These are phyloP conservation scores for Acleris emargana DNA, from an alignment of 2,888 invertebrate species.

Conservation along the genomic window DNA sequence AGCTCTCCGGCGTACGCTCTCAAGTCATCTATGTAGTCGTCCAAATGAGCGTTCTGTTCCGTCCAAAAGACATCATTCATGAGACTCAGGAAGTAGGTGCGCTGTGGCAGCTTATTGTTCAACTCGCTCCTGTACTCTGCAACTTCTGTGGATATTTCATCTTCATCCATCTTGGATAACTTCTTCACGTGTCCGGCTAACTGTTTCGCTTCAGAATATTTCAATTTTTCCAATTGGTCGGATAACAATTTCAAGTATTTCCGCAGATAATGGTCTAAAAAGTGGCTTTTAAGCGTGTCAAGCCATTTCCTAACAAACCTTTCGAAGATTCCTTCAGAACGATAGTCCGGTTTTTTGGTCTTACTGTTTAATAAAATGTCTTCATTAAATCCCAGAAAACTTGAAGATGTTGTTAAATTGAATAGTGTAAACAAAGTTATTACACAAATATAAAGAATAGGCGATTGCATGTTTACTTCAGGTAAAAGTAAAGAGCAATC, in stretches of 20 bases:
- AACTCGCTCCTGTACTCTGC: slow-evolving; percentile 45
- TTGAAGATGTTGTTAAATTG: not conserved
- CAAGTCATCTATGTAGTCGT: slow-evolving; percentile 55
- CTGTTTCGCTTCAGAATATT: slow-evolving; percentile 45
- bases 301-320: slow-evolving; percentile 55
- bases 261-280: slow-evolving; percentile 48
- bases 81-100: slow-evolving; percentile 51
- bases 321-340: slow-evolving; percentile 54
- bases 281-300: slow-evolving; percentile 47
- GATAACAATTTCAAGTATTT: slow-evolving; percentile 51
- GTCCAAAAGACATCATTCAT: slow-evolving; percentile 57
- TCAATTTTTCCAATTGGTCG: slow-evolving; percentile 44
- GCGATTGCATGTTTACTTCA: slow-evolving; percentile 8
- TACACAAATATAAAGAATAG: not conserved
- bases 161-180: slow-evolving; percentile 48
- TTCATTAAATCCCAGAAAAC: not conserved
- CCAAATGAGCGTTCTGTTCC: slow-evolving; percentile 51
- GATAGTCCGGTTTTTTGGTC: slow-evolving; percentile 6
- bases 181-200: slow-evolving; percentile 49
- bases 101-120: slow-evolving; percentile 41
- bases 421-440: slow-evolving; percentile 5
- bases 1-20: slow-evolving; percentile 43
- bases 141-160: slow-evolving; percentile 50
- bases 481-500: not conserved
- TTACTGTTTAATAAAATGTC: not conserved